Conservation (phyloP, 2,113 vertebrate genomes). For the Tetrao urogallus region DNA sequence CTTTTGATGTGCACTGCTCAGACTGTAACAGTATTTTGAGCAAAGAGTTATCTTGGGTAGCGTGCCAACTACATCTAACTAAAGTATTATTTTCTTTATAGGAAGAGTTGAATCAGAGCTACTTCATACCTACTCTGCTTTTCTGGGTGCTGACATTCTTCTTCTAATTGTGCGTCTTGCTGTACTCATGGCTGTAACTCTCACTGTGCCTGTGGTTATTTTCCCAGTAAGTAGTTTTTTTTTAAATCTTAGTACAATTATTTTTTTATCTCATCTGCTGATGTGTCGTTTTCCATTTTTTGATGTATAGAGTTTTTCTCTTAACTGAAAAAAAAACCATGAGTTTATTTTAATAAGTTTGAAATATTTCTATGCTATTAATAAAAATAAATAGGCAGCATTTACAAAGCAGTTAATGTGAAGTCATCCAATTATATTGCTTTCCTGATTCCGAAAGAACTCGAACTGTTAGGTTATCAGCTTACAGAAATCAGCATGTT, state of each 20-base stretch:
- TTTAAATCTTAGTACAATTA: background rate
- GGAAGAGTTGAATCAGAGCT: constrained; percentile 89
- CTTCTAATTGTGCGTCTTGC: constrained; percentile 94
- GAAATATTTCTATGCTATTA: background rate
- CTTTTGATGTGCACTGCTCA: background rate
- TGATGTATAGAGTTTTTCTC: background rate
- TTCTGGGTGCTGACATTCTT: constrained; percentile 83
- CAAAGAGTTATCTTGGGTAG: background rate
- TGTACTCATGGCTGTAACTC: constrained; percentile 92
- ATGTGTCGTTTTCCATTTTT: background rate
- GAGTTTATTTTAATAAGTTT: background rate
- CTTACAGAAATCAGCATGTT: background rate
- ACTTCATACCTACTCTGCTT: constrained; percentile 92
- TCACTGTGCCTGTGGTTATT: constrained; percentile 96
- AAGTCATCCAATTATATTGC: background rate
- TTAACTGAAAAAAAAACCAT: background rate
- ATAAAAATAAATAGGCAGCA: background rate
- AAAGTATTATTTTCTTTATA: constrained; percentile 57
- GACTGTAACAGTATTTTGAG: background rate
- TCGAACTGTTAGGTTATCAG: background rate
- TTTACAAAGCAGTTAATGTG: background rate
- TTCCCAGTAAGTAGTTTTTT: constrained; percentile 88
- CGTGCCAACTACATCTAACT: background rate
- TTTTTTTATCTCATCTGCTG: background rate
- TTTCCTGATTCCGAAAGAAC: background rate